Evolutionary conservation across 2,113 vertebrate species (phyloP), one percentile per base, ranked within the genome.

Genomic region (Hyperoodon ampullatus): DNA sequence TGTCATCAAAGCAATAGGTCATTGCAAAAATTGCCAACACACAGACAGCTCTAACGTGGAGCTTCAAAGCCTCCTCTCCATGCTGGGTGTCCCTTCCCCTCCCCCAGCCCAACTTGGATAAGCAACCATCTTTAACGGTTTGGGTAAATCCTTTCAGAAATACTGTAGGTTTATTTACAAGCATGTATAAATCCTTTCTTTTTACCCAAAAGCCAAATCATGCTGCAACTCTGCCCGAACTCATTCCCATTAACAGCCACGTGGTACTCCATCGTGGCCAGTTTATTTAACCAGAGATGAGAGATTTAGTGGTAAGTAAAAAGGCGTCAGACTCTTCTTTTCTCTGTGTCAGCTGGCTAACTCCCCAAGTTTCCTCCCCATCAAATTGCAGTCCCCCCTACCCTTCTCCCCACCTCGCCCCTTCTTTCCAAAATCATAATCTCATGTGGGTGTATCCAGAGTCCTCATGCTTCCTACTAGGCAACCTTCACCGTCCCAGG

Each of bases 131-230:
- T 11, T 33, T 63, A 88, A 60, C 23, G 50, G 35, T 63, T n/a
- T 80, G 28, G 58, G 58, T 39, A 81, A 80, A 35, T 88, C 90
- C 24, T 92, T 83, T 65, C 88, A 87, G 47, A 87, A 96, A 82
- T 80, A 78, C 11, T 94, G 77, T 42, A 3, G n/a, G 55, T 83
- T 87, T 84, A 50, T 44, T 58, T 39, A 24, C 18, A 68, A 87
- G n/a, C 74, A 58, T 80, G 71, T 63, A 75, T 50, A 88, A 95
- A 85, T 42, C 21, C 70, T 88, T 93, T 81, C 42, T 50, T 92
- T 95, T 93, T 47, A 75, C 65, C 61, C 44, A 93, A 93, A 82
- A 90, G 42, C 33, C 35, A 84, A 90, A 71, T 84, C 35, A 39
- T 7, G 23, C 70, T 53, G n/a, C 58, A 77, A 35, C 28, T 55